phyloP scores from a whole-genome alignment of 1,140 invertebrate species.

The Drosophila ananassae region DNA sequence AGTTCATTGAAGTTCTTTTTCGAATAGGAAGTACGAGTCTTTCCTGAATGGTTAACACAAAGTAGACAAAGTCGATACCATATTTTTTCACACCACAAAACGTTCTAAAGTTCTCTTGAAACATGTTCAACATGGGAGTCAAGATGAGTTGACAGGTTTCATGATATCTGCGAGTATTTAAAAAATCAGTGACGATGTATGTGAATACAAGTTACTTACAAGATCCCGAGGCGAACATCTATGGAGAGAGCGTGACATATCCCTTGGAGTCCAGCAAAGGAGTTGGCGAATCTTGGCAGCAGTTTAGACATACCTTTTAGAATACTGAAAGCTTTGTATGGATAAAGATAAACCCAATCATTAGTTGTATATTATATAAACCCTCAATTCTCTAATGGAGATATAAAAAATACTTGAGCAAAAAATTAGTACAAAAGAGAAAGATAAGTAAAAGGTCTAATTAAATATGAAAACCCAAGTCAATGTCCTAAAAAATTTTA shows the following conservation, averaged over 20 bases:
- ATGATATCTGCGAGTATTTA: slow-evolving; percentile 31
- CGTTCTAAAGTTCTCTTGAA: slow-evolving; percentile 24
- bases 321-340: slow-evolving; percentile 37
- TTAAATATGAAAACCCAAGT: too few species aligned
- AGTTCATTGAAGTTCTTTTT: background rate
- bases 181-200: background rate
- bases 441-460: background rate
- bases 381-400: too few species aligned
- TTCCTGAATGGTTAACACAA: slow-evolving; percentile 30
- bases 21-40: background rate
- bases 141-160: slow-evolving; percentile 35
- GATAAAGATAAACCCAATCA: background rate
- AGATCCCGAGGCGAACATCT: slow-evolving; percentile 50
- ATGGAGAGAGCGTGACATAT: slow-evolving; percentile 39
- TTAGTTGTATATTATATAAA: background rate
- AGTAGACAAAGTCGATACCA: slow-evolving; percentile 48
- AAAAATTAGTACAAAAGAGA: background rate
- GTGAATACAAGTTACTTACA: slow-evolving; percentile 31
- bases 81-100: slow-evolving; percentile 36
- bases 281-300: slow-evolving; percentile 13
- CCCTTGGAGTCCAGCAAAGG: slow-evolving; percentile 13
- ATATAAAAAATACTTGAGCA: too few species aligned
- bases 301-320: slow-evolving; percentile 41
- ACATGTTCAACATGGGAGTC: slow-evolving; percentile 53
- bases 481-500: too few species aligned